phyloP scores from a whole-genome alignment of 2,797 vertebrate species.

The Prunella strophiata region DNA sequence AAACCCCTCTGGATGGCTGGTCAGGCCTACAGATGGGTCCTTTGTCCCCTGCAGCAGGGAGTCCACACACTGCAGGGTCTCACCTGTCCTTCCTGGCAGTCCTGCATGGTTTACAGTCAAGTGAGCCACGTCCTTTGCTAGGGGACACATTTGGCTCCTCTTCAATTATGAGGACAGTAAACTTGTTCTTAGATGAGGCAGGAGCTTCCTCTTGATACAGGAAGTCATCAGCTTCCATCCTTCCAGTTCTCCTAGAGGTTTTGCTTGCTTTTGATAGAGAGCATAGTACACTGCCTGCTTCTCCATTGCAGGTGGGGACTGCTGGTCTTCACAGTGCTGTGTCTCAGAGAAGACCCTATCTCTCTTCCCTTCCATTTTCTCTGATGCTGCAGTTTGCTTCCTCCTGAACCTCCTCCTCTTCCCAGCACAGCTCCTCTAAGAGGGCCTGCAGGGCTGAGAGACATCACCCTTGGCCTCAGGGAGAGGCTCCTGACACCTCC shows the following conservation, averaged over 20 bases:
- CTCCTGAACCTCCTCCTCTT: accelerated
- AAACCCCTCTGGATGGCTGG: background rate
- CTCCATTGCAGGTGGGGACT: background rate
- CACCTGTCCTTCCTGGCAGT: background rate
- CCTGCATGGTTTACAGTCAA: background rate
- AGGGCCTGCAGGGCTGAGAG: accelerated
- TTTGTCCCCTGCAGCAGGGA: background rate
- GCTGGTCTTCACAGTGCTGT: background rate
- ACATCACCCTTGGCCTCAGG: background rate
- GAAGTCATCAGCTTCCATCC: background rate
- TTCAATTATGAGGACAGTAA: background rate
- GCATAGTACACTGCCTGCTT: background rate
- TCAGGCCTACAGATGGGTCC: background rate
- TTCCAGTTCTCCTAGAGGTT: background rate
- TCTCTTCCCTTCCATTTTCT: background rate
- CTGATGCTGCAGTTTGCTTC: background rate
- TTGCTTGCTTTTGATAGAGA: background rate
- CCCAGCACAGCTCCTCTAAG: background rate
- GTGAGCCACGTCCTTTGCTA: background rate
- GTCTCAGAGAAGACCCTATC: background rate
- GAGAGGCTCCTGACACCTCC: background rate
- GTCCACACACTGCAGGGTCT: background rate
- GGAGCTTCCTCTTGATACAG: background rate
- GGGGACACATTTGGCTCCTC: background rate
- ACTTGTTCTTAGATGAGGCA: background rate